Evolutionary conservation across 2,113 vertebrate species (phyloP), one percentile per base, ranked within the genome.

Genomic region (Serinus canaria): DNA sequence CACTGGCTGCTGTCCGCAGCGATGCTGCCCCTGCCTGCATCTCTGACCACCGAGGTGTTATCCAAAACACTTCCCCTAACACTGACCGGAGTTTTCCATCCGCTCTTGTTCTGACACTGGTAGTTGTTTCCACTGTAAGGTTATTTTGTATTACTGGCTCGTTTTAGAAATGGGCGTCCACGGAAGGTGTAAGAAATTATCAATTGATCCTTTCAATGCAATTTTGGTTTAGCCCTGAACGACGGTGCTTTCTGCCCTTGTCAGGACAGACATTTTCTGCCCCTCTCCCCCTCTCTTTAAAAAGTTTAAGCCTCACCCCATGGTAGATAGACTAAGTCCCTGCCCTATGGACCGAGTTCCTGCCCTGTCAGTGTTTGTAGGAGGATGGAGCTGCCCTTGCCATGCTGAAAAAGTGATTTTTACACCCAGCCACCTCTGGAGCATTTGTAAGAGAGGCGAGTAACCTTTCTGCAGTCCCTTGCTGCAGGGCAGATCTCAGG

Each of bases 171-270:
- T 1, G 18, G 7, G 21, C 5, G 22, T 35, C 7, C 7, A 13
- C 44, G 22, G 33, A 60, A 73, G 20, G 1, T 47, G 14, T 20
- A 49, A 63, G 31, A 60, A 23, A 13, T 11, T 17, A 37, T 12
- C 12, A 67, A 5, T 3, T 3, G 1, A 30, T n/a, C 7, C 28
- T 87, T 69, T 33, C 33, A 27, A 13, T 9, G 9, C 1, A 0
- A 30, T 25, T 49, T 46, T 79, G 15, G 0, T 70, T 75, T 11
- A 72, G n/a, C 47, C 13, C 41, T 22, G 41, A 43, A 39, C 0
- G 3, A 13, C 14, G 27, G 15, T 3, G 4, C 64, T 68, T 81
- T 28, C 31, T 30, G 6, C 49, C 15, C 17, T 44, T 10, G 11
- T 15, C 4, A 3, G 18, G 37, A 39, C 22, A 43, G 31, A 13